These are phyloP conservation scores for Nowickia ferox DNA, from an alignment of 2,888 invertebrate genomes.

Conservation along the genomic window DNA sequence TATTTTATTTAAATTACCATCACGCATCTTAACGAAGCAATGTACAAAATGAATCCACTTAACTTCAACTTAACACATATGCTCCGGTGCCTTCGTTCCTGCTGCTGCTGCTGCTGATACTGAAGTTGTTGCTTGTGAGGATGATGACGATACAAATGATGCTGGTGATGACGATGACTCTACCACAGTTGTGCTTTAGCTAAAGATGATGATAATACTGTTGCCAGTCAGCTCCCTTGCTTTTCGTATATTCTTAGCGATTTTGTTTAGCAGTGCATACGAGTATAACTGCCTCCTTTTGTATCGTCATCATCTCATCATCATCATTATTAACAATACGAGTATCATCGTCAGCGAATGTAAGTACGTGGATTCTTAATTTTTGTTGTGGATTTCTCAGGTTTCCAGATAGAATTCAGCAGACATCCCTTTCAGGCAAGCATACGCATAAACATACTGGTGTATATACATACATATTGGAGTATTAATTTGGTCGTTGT, in stretches of 20 bases:
- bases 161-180: constrained; percentile 22
- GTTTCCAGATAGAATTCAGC: constrained; percentile 38
- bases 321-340: constrained; percentile 16
- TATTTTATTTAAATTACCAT: constrained; percentile 80
- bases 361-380: constrained; percentile 20
- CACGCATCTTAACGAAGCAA: constrained; percentile 75
- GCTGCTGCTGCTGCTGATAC: constrained; percentile 8
- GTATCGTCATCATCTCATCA: constrained; percentile 32
- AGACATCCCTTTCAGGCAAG: constrained; percentile 14
- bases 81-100: constrained; percentile 60
- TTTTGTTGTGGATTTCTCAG: constrained; percentile 32
- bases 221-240: constrained; percentile 49
- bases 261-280: constrained; percentile 25
- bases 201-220: constrained; percentile 63
- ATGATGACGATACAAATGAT: constrained; percentile 24
- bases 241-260: constrained; percentile 4
- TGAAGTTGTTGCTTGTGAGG: constrained; percentile 22
- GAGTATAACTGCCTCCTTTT: neutral
- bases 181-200: constrained; percentile 16
- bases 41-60: constrained; percentile 78
- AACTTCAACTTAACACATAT: constrained; percentile 79
- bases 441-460: neutral
- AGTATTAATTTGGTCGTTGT: constrained; percentile 33
- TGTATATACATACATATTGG: neutral
- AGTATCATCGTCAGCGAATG: constrained; percentile 12